Conservation (phyloP, 2,797 vertebrate species). For the Heterohyrax brucei region DNA sequence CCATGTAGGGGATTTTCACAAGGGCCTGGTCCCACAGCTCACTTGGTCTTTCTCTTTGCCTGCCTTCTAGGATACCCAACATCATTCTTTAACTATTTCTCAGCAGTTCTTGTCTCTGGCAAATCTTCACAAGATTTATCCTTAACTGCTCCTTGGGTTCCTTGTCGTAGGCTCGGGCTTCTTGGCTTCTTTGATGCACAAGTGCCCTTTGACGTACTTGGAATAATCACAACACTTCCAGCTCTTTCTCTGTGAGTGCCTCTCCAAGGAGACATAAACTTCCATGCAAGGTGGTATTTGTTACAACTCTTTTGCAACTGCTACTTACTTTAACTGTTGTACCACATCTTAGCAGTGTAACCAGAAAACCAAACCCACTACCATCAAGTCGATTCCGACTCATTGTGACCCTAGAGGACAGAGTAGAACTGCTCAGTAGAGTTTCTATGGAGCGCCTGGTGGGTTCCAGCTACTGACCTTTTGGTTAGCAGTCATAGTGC, state of each 20-base stretch:
- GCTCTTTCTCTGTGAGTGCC: neutral
- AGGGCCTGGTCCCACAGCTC: neutral
- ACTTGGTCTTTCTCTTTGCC: neutral
- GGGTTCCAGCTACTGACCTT: too few species aligned
- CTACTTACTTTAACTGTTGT: neutral
- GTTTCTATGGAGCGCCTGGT: too few species aligned
- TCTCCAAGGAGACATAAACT: neutral
- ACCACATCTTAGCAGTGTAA: neutral
- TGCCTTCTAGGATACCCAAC: neutral
- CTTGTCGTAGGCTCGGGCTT: neutral
- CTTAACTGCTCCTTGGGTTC: neutral
- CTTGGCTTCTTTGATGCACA: neutral
- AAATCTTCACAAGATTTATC: neutral
- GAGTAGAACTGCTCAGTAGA: too few species aligned
- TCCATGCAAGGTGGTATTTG: neutral
- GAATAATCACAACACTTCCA: neutral
- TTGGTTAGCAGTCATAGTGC: too few species aligned
- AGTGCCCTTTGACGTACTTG: neutral
- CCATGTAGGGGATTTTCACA: neutral
- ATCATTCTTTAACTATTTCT: conserved; percentile 4
- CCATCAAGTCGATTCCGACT: too few species aligned
- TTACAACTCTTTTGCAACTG: neutral
- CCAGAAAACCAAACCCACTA: too few species aligned
- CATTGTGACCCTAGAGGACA: too few species aligned
- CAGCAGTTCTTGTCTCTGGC: neutral